A percentile compares a stretch with the other conserved stretches of the same genome.
Conservation (phyloP, 2,888 invertebrate genomes). For the Exocentrus adspersus region DNA sequence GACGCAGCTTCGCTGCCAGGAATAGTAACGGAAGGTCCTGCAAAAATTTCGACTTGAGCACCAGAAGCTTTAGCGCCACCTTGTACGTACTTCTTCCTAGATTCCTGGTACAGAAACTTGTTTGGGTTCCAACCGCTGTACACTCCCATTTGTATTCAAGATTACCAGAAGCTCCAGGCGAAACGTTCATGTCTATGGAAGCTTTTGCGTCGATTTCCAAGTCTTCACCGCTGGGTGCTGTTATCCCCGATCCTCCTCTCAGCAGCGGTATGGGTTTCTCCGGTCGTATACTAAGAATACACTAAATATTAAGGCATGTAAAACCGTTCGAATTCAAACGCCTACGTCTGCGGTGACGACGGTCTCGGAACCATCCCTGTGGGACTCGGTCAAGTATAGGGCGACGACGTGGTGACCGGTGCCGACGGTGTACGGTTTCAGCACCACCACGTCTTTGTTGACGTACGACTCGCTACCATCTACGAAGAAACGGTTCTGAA, state of each 20-base stretch:
- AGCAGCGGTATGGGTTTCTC: conserved; percentile 31
- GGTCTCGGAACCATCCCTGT: not conserved
- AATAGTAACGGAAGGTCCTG: conserved; percentile 14
- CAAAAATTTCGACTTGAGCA: no score
- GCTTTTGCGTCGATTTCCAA: conserved; percentile 18
- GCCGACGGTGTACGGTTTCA: conserved; percentile 7
- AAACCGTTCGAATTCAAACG: no score
- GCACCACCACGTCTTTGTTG: conserved; percentile 1
- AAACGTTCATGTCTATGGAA: conserved; percentile 32
- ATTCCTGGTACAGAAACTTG: conserved; percentile 14
- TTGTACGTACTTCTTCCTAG: conserved; percentile 17
- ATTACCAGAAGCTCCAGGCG: conserved; percentile 8
- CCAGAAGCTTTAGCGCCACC: no score
- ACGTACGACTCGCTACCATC: not conserved
- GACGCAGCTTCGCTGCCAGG: conserved; percentile 21
- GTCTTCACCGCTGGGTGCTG: conserved; percentile 13
- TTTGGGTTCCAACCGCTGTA: not conserved
- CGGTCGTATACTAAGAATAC: conserved; percentile 9
- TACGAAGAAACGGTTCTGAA: not conserved
- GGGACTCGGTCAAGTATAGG: not conserved
- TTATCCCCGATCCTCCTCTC: conserved; percentile 27
- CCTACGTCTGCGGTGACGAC: not conserved
- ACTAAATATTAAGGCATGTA: conserved; percentile 9
- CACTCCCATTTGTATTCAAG: conserved; percentile 32
- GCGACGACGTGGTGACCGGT: not conserved